These are phyloP conservation scores for Panagrolaimus sp. DNA, from an alignment of 1,140 invertebrate genomes.

Conservation along the genomic window DNA sequence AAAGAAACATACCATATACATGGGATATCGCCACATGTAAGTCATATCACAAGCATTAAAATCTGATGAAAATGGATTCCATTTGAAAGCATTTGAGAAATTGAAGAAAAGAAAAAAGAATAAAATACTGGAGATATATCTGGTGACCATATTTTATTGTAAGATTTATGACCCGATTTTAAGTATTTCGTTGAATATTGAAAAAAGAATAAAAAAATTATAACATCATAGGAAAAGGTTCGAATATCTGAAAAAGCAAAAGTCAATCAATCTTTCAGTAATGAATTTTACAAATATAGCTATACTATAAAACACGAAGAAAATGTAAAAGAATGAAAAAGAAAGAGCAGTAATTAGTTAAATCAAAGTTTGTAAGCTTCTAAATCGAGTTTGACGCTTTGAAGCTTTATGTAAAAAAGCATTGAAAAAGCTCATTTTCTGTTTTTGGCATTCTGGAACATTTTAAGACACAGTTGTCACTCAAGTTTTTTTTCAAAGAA, in stretches of 20 bases:
- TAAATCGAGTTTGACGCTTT: constrained; percentile 19
- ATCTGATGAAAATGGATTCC: constrained; percentile 12
- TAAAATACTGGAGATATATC: too few relatives aligned
- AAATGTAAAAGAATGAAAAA: constrained; percentile 40
- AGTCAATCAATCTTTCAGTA: constrained; percentile 26
- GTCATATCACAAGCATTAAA: constrained; percentile 33
- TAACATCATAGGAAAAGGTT: too few relatives aligned
- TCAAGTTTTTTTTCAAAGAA: too few relatives aligned
- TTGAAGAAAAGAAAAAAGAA: too few relatives aligned
- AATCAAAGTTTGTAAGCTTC: constrained; percentile 10
- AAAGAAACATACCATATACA: constrained; percentile 32
- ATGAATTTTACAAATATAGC: too few relatives aligned
- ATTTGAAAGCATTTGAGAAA: neutral
- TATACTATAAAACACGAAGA: too few relatives aligned
- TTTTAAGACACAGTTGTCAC: too few relatives aligned
- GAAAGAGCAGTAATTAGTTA: constrained; percentile 22
- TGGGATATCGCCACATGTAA: constrained; percentile 42
- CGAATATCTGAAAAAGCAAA: too few relatives aligned
- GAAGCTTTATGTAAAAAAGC: constrained; percentile 32
- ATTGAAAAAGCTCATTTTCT: constrained; percentile 12
- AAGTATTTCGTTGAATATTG: too few relatives aligned
- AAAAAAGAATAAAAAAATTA: constrained; percentile 13
- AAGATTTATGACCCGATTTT: too few relatives aligned
- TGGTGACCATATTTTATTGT: too few relatives aligned
- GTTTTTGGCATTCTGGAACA: too few relatives aligned